phyloP scores from a whole-genome alignment of 1,140 invertebrate species.

The Papilio glaucus region DNA sequence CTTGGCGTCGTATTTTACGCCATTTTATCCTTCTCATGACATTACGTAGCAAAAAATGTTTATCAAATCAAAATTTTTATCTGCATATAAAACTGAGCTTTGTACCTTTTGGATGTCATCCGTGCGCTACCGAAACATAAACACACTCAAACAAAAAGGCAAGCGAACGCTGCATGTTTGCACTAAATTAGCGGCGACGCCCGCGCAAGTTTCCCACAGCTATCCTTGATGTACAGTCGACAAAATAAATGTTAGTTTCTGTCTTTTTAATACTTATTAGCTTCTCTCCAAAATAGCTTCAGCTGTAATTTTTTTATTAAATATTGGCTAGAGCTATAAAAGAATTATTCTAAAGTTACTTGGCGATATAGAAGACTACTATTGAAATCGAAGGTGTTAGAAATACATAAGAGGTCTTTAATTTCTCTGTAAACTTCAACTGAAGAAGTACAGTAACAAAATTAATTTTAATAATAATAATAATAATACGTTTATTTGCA shows the following conservation, averaged over 20 bases:
- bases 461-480: too few species aligned
- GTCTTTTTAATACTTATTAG: neutral
- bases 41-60: constrained; percentile 22
- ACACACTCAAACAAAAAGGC: constrained; percentile 52
- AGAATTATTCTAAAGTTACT: too few species aligned
- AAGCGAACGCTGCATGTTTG: constrained; percentile 65
- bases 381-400: too few species aligned
- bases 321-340: too few species aligned
- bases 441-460: too few species aligned
- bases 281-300: too few species aligned
- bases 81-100: constrained; percentile 13
- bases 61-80: constrained; percentile 24
- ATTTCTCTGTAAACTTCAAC: too few species aligned
- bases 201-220: constrained; percentile 70
- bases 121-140: constrained; percentile 54
- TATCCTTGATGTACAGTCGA: constrained; percentile 48
- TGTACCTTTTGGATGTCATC: constrained; percentile 31
- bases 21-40: constrained; percentile 11
- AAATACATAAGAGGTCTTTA: too few species aligned
- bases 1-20: constrained; percentile 8
- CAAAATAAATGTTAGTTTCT: constrained; percentile 42
- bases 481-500: too few species aligned
- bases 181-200: constrained; percentile 74
- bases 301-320: too few species aligned
- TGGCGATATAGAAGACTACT: too few species aligned